Conservation (phyloP, 2,113 vertebrate genomes). For the Apeltes quadracus region DNA sequence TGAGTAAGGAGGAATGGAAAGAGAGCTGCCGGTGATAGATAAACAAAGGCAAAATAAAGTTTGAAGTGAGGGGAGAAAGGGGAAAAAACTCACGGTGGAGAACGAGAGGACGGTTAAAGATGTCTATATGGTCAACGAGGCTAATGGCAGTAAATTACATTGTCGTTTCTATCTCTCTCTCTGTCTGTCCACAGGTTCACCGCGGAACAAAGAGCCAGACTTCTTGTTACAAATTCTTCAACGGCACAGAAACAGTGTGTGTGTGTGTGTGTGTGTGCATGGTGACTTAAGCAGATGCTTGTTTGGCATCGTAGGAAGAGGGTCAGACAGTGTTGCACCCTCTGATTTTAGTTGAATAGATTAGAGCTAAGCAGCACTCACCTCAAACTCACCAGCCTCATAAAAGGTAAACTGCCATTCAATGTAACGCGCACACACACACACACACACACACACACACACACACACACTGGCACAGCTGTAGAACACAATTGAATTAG, state of each 20-base stretch:
- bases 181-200: slow-evolving; percentile 53
- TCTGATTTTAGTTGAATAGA: slow-evolving; percentile 67
- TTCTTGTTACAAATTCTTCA: neutral
- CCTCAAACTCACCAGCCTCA: slow-evolving; percentile 43
- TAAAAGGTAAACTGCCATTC: slow-evolving; percentile 31
- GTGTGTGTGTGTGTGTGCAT: slow-evolving; percentile 8
- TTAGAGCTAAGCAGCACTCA: slow-evolving; percentile 61
- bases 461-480: slow-evolving; percentile 46
- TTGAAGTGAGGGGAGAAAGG: neutral
- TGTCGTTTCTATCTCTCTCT: slow-evolving; percentile 5
- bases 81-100: neutral
- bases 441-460: slow-evolving; percentile 13
- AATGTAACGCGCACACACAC: slow-evolving; percentile 1
- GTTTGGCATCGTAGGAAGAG: slow-evolving; percentile 25
- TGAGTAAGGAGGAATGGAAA: neutral
- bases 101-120: slow-evolving; percentile 18
- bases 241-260: slow-evolving; percentile 6
- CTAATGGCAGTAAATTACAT: slow-evolving; percentile 13
- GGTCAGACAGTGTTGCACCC: slow-evolving; percentile 35
- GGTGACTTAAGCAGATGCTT: slow-evolving; percentile 37
- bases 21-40: neutral
- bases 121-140: slow-evolving; percentile 19
- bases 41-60: neutral
- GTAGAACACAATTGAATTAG: slow-evolving; percentile 70
- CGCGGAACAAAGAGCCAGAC: slow-evolving; percentile 11